These are phyloP conservation scores for Euschistus heros DNA, from an alignment of 1,140 invertebrate species.

Conservation along the genomic window DNA sequence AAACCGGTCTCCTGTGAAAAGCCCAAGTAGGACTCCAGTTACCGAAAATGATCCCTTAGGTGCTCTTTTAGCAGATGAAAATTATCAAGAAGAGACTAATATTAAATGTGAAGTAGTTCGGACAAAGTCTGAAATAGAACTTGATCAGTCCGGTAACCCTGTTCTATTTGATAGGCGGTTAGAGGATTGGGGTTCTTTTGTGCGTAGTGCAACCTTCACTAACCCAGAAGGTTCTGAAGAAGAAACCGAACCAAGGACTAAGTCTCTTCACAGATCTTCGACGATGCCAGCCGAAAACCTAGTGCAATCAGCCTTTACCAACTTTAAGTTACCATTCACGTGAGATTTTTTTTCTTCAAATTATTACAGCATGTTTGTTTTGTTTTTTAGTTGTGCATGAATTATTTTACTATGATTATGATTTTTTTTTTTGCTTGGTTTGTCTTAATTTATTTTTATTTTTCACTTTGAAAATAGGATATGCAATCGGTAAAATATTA, in stretches of 20 bases:
- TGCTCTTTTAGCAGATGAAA: constrained; percentile 45
- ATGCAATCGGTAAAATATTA: too few species aligned
- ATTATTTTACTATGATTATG: too few species aligned
- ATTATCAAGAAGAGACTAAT: constrained; percentile 35
- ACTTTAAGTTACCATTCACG: constrained; percentile 74
- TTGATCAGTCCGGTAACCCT: constrained; percentile 31
- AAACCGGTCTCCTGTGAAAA: constrained; percentile 38
- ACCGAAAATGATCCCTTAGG: constrained; percentile 85
- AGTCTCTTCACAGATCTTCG: constrained; percentile 60
- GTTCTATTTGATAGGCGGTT: constrained; percentile 29
- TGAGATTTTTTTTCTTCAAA: constrained; percentile 39
- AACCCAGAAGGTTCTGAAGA: constrained; percentile 25
- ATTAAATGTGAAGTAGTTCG: constrained; percentile 22
- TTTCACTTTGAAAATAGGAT: too few species aligned
- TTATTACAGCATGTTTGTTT: too few species aligned
- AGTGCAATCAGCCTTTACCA: constrained; percentile 44
- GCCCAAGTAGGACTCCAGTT: constrained; percentile 61
- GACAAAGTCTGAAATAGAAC: constrained; percentile 30
- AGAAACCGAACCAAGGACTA: constrained; percentile 30
- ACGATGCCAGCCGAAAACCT: constrained; percentile 55
- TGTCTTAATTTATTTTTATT: too few species aligned
- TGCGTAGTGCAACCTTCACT: constrained; percentile 31
- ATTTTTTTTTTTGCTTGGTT: too few species aligned
- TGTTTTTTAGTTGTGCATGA: too few species aligned
- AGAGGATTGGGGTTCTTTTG: constrained; percentile 31